Percentiles rank a stretch among this genome's conserved stretches.
These are phyloP conservation scores for Patella caerulea DNA, from an alignment of 2,888 invertebrate species.

Conservation along the genomic window DNA sequence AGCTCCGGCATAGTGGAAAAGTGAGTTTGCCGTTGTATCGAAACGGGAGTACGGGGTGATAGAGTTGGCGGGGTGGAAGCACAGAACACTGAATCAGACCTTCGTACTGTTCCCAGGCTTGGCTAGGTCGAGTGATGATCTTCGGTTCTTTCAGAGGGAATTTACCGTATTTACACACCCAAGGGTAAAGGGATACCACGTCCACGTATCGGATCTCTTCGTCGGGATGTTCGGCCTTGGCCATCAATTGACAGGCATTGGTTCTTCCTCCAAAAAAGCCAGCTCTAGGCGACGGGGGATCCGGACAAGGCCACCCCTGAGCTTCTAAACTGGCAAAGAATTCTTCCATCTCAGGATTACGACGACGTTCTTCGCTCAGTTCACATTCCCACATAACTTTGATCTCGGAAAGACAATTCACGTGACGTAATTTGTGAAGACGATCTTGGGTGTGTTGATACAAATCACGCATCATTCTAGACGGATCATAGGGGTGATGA, in stretches of 20 bases:
- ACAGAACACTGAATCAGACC: background rate
- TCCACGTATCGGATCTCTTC: background rate
- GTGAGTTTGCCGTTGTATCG: background rate
- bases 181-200: background rate
- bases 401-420: background rate
- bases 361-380: background rate
- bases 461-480: background rate
- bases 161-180: background rate
- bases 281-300: background rate
- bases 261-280: background rate
- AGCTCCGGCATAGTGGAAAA: background rate
- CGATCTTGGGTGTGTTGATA: background rate
- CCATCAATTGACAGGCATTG: background rate
- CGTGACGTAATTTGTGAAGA: background rate
- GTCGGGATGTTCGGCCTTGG: background rate
- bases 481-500: background rate
- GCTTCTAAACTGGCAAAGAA: background rate
- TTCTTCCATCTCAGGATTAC: background rate
- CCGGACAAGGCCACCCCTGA: background rate
- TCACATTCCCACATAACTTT: background rate
- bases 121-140: background rate
- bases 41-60: background rate
- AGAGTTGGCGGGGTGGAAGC: background rate
- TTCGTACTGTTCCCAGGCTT: background rate
- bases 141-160: background rate